A percentile compares a stretch with the other conserved stretches of the same genome.
Evolutionary conservation across 2,888 invertebrate genomes (phyloP).

Genomic region (Temnothorax ravouxi): DNA sequence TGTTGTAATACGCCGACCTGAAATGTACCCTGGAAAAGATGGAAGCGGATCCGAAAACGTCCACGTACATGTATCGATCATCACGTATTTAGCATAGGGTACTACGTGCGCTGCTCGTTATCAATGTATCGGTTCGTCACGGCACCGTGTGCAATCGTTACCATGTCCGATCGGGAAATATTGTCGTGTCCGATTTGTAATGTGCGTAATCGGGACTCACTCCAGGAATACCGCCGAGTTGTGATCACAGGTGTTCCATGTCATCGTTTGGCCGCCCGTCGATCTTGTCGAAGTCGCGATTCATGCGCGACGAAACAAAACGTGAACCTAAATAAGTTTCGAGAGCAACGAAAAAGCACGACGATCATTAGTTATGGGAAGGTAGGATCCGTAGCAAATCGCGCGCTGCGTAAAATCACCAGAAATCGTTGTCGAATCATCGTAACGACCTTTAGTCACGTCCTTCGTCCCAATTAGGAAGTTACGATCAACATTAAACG

Average conservation of each 20-base stretch:
- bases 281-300: constrained; percentile 41
- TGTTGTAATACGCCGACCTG: too few relatives aligned
- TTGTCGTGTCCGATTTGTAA: too few relatives aligned
- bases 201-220: too few relatives aligned
- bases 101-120: too few relatives aligned
- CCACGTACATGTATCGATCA: too few relatives aligned
- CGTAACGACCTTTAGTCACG: constrained; percentile 20
- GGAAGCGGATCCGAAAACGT: too few relatives aligned
- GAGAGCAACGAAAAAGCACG: constrained; percentile 64
- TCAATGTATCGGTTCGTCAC: too few relatives aligned
- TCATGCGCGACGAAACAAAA: constrained; percentile 44
- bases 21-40: too few relatives aligned
- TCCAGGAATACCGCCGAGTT: constrained; percentile 73
- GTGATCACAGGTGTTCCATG: constrained; percentile 79
- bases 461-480: constrained; percentile 42
- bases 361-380: constrained; percentile 46
- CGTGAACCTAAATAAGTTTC: constrained; percentile 63
- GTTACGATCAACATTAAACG: constrained; percentile 32
- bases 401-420: neutral
- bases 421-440: constrained; percentile 37
- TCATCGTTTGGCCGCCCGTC: constrained; percentile 56
- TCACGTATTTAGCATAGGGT: too few relatives aligned
- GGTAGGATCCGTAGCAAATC: neutral
- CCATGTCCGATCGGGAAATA: too few relatives aligned
- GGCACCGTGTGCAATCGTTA: too few relatives aligned